A percentile compares a stretch with the other conserved stretches of the same genome.
phyloP scores from a whole-genome alignment of 2,797 vertebrate genomes.

The Siniperca scherzeri region DNA sequence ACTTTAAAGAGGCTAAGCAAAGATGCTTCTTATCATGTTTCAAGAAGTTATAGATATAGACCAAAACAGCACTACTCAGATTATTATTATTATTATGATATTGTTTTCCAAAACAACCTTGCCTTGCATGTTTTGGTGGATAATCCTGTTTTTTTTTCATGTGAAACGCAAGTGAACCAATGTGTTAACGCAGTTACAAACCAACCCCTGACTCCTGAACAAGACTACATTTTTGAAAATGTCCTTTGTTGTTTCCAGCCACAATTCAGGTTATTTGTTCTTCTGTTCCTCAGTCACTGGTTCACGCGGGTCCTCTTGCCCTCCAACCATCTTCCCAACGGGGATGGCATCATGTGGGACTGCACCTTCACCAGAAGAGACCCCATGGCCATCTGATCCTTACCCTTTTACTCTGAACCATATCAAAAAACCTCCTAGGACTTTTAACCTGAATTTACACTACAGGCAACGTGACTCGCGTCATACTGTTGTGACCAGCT shows the following conservation, averaged over 20 bases:
- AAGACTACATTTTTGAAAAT: background rate
- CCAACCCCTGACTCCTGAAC: no score
- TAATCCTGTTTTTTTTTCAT: no score
- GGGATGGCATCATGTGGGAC: constrained; percentile 93
- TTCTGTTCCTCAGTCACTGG: constrained; percentile 90
- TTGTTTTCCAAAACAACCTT: no score
- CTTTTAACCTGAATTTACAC: background rate
- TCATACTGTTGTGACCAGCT: background rate
- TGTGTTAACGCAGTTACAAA: no score
- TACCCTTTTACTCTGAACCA: background rate
- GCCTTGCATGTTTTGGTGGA: no score
- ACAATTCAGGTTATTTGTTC: background rate
- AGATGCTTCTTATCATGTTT: no score
- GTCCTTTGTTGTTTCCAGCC: background rate
- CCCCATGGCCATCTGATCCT: constrained; percentile 89
- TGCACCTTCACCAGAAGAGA: constrained; percentile 78
- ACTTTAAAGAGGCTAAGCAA: background rate
- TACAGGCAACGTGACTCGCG: background rate
- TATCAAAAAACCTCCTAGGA: background rate
- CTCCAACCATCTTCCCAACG: constrained; percentile 89
- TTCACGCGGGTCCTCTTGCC: constrained; percentile 94
- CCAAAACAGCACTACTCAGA: no score
- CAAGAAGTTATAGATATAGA: background rate
- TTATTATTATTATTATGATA: no score
- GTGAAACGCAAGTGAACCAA: no score